Evolutionary conservation across 2,888 invertebrate species (phyloP).

Genomic region (Cantharis lateralis): DNA sequence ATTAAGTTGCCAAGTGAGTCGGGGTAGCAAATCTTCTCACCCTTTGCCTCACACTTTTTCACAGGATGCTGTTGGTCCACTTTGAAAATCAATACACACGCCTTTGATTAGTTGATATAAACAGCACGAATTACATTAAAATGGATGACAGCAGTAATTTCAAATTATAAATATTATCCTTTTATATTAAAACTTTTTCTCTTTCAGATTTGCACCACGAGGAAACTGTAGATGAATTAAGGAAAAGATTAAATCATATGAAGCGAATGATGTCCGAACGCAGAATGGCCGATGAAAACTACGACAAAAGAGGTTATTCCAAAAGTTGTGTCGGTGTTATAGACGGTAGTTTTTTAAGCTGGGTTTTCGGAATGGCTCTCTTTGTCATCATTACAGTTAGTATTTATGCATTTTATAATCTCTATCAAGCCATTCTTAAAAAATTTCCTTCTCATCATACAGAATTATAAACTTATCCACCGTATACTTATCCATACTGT

Average conservation of each 20-base stretch:
- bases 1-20: slow-evolving; percentile 9
- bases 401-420: slow-evolving; percentile 82
- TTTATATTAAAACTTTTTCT: not conserved
- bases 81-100: slow-evolving; percentile 20
- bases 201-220: slow-evolving; percentile 41
- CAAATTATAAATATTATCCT: not conserved
- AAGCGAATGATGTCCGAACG: slow-evolving; percentile 80
- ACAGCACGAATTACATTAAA: not conserved
- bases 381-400: slow-evolving; percentile 80
- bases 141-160: slow-evolving; percentile 17
- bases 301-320: slow-evolving; percentile 49
- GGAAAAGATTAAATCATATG: slow-evolving; percentile 78
- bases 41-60: slow-evolving; percentile 24
- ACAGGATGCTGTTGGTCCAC: slow-evolving; percentile 30
- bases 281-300: slow-evolving; percentile 59
- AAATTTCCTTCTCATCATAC: slow-evolving; percentile 82
- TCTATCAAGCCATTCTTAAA: slow-evolving; percentile 79
- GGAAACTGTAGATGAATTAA: slow-evolving; percentile 81
- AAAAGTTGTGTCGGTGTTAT: slow-evolving; percentile 64
- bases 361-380: slow-evolving; percentile 80
- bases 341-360: slow-evolving; percentile 80
- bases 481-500: too few species aligned
- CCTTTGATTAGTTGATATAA: not conserved
- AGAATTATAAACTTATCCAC: slow-evolving; percentile 65
- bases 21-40: slow-evolving; percentile 25